phyloP scores from a whole-genome alignment of 2,888 invertebrate species.

The Caradrina kadenii region DNA sequence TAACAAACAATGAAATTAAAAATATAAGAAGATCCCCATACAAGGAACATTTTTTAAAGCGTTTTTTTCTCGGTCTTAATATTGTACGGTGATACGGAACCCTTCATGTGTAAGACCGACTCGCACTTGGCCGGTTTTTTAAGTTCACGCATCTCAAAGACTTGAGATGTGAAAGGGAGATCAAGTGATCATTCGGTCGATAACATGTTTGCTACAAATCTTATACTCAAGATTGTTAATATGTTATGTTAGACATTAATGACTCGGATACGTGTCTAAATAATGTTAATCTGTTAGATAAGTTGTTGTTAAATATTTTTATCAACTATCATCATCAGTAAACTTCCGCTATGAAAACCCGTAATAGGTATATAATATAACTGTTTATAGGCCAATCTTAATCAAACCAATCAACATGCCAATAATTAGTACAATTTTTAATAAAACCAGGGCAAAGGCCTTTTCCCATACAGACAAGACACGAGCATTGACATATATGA shows the following conservation, averaged over 20 bases:
- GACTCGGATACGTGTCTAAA: conserved; percentile 46
- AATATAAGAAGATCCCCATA: too few species aligned
- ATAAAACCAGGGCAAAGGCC: too few species aligned
- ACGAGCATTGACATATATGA: too few species aligned
- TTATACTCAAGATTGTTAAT: conserved; percentile 30
- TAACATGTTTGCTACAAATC: conserved; percentile 29
- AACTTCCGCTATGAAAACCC: background rate
- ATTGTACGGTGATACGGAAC: too few species aligned
- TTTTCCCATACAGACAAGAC: too few species aligned
- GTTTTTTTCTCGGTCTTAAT: too few species aligned
- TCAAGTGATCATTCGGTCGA: conserved; percentile 18
- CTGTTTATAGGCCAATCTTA: too few species aligned
- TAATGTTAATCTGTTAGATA: conserved; percentile 32
- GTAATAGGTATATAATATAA: too few species aligned
- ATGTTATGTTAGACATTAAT: conserved; percentile 44
- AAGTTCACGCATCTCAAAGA: conserved; percentile 30
- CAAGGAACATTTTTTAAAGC: too few species aligned
- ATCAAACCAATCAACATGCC: too few species aligned
- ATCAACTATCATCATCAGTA: conserved; percentile 18
- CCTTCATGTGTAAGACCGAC: too few species aligned
- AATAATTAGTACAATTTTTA: too few species aligned
- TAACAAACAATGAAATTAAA: background rate
- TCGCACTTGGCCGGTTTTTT: background rate
- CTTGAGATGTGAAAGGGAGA: conserved; percentile 39
- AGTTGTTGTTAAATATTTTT: conserved; percentile 20